Evolutionary conservation across 2,113 vertebrate species (phyloP).

Genomic region (Ia io): DNA sequence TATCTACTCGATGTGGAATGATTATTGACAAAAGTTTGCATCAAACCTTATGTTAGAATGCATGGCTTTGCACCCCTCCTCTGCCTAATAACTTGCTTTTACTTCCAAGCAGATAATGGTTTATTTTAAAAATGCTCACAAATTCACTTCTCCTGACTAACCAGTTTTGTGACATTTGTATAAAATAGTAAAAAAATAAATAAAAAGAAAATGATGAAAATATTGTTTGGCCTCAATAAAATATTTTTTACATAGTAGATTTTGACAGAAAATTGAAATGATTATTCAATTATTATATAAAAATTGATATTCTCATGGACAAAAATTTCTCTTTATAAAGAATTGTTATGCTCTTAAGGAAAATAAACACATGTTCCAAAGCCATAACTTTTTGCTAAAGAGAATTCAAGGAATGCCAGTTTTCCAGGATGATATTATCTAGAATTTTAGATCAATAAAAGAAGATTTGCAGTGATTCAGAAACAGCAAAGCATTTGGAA

Average conservation of each 20-base stretch:
- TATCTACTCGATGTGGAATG: not conserved
- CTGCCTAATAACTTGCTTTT: not conserved
- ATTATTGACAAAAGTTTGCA: not conserved
- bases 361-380: constrained; percentile 8
- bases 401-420: not conserved
- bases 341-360: not conserved
- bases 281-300: not conserved
- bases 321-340: not conserved
- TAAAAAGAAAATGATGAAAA: not conserved
- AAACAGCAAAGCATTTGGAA: constrained; percentile 28
- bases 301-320: not conserved
- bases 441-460: constrained; percentile 21
- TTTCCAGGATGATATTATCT: not conserved
- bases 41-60: not conserved
- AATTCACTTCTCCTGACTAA: not conserved
- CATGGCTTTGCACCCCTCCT: not conserved
- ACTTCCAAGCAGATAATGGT: not conserved
- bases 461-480: not conserved
- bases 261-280: not conserved
- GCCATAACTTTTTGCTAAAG: constrained; percentile 31
- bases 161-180: not conserved
- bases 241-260: not conserved
- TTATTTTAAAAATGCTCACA: not conserved
- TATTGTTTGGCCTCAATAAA: not conserved
- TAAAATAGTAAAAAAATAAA: not conserved